These are phyloP conservation scores for Rhodeus uyekii DNA, from an alignment of 2,797 vertebrate genomes.

Conservation along the genomic window DNA sequence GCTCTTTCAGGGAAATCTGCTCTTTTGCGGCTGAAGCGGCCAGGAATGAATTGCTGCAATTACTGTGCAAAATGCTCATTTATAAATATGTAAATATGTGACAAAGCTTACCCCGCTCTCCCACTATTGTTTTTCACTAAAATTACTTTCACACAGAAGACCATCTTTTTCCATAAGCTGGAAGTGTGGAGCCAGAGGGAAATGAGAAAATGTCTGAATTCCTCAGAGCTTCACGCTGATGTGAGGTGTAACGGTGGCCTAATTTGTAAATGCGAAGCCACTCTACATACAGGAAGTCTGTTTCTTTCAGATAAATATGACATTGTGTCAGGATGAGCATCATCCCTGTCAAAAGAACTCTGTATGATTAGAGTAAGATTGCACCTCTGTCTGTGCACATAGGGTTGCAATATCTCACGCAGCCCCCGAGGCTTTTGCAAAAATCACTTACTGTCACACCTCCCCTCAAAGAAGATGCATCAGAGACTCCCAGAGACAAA, in stretches of 20 bases:
- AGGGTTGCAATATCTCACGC: neutral
- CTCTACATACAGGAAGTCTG: conserved; percentile 18
- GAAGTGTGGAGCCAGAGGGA: neutral
- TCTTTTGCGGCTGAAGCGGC: too few relatives aligned
- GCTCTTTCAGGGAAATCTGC: too few relatives aligned
- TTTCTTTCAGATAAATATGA: conserved; percentile 38
- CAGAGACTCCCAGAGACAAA: neutral
- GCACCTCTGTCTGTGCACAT: conserved; percentile 9
- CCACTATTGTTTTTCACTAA: neutral
- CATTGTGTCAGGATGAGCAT: neutral
- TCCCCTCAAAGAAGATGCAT: conserved; percentile 9
- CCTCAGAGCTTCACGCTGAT: conserved; percentile 22
- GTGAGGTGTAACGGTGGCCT: conserved; percentile 11
- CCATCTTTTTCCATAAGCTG: neutral
- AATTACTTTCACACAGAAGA: conserved; percentile 14
- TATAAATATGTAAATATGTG: neutral
- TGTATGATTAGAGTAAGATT: conserved; percentile 25
- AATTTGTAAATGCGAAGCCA: conserved; percentile 11
- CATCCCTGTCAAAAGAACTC: conserved; percentile 18
- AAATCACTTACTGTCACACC: conserved; percentile 38
- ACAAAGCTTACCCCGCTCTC: neutral
- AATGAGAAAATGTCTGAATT: conserved; percentile 42
- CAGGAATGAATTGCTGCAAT: too few relatives aligned
- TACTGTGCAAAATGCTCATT: too few relatives aligned
- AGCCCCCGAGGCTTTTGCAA: neutral